Base-by-base conservation (phyloP, 2,888 invertebrate species). In the Muschampia plurimacula region DNA sequence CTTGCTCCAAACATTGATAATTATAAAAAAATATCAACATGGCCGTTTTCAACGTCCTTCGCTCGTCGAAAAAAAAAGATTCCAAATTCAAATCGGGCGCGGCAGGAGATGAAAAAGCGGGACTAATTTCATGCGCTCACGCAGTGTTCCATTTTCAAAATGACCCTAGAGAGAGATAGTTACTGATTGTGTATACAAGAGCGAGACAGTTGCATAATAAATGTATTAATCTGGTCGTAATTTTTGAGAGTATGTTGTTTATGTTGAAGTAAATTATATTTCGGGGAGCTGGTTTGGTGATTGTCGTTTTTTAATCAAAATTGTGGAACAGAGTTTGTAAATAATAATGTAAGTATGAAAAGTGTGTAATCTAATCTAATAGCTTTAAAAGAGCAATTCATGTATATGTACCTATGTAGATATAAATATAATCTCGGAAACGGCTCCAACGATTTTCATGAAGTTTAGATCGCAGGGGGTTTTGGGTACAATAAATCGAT, bases 201-300 rank as follows among this genome's bases (percentile, higher is more conserved):
- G 28, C 68, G 82, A 49, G 88, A 84, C 2, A 59, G 77, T 2
- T 46, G 74, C 77, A 84, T 90, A 86, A 91, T 89, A 89, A 92
- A 93, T 92, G 92, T 92, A 89, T 92, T 92, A 93, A 92, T 92
- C 91, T 86, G 83, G 79, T 88, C 89, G 86, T 93, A 93, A 91
- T 90, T 93, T 89, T 88, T 78, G 84, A 84, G 83, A 86, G 89
- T 88, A 92, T 88, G 87, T 90, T 89, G 89, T 91, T 88, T 89
- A 89, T 86, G 86, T 79, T 79, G 77, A 78, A 79, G 78, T 80
- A 80, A 78, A 82, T 82, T 81, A 79, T 80, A 78, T 80, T 77
- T 73, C 76, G 75, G 72, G 75, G 75, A 74, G 72, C 71, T 32
- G 52, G 74, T 28, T 22, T 44, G 71, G 74, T 67, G 64, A 75